These are phyloP conservation scores for Andrena fulva DNA, from an alignment of 2,888 invertebrate genomes.

Conservation along the genomic window DNA sequence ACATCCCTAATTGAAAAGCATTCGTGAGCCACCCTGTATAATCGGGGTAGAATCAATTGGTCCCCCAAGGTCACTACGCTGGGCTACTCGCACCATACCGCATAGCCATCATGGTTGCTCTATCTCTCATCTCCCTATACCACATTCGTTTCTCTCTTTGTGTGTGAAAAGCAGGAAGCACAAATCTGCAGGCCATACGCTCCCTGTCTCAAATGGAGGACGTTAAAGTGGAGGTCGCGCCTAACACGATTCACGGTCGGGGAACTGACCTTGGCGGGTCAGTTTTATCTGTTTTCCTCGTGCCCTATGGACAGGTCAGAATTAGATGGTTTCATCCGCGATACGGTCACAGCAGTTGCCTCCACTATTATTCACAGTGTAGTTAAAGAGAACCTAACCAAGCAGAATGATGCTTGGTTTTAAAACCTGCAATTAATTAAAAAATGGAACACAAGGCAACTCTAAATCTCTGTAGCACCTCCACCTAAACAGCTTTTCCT, in stretches of 20 bases:
- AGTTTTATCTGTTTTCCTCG: neutral
- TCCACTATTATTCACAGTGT: no score
- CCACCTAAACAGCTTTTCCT: no score
- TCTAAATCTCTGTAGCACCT: no score
- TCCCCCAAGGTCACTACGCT: neutral
- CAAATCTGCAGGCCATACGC: neutral
- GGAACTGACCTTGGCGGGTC: slow-evolving; percentile 1
- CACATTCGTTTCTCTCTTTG: neutral
- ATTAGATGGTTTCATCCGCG: no score
- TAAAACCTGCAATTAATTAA: no score
- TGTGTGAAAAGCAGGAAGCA: neutral
- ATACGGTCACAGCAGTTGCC: neutral
- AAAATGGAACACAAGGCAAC: no score
- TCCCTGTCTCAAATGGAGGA: neutral
- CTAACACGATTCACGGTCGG: neutral
- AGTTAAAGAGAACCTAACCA: no score
- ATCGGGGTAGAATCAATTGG: neutral
- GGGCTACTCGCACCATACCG: neutral
- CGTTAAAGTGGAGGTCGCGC: neutral
- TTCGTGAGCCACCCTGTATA: neutral
- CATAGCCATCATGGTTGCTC: neutral
- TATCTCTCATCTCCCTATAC: neutral
- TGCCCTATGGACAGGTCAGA: neutral
- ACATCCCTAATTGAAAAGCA: neutral
- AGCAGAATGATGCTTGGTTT: no score